These are phyloP conservation scores for Heliopora coerulea DNA, from an alignment of 92 coral and sea anemone genomes.

Conservation along the genomic window DNA sequence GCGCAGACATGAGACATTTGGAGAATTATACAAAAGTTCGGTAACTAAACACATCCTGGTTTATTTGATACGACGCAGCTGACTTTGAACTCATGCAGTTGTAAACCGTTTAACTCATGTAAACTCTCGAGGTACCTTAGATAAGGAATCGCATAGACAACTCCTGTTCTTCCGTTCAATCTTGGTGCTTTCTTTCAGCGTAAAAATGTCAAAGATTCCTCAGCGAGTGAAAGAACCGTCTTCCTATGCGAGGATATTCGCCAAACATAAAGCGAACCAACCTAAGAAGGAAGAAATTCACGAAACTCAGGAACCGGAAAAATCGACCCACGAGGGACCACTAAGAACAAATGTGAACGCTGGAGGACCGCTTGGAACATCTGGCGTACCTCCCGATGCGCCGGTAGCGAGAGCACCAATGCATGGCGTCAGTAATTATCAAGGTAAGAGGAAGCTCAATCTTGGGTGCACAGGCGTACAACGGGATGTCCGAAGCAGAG, in stretches of 20 bases:
- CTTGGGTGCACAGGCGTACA: too few relatives aligned
- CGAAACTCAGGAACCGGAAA: constrained; percentile 47
- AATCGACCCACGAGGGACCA: constrained; percentile 23
- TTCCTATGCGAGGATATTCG: constrained; percentile 84
- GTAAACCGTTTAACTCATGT: too few relatives aligned
- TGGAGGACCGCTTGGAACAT: constrained; percentile 13
- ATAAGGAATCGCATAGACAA: too few relatives aligned
- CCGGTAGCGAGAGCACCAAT: neutral
- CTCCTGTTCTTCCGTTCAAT: too few relatives aligned
- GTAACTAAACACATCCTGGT: too few relatives aligned
- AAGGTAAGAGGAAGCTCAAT: neutral
- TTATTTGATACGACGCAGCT: too few relatives aligned
- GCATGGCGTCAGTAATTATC: neutral
- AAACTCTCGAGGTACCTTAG: too few relatives aligned
- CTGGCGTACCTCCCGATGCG: constrained; percentile 4
- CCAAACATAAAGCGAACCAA: constrained; percentile 75
- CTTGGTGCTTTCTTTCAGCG: constrained; percentile 9
- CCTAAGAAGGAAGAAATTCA: constrained; percentile 40
- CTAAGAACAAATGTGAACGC: neutral
- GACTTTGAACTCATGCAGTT: too few relatives aligned
- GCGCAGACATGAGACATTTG: too few relatives aligned
- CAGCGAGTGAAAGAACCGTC: constrained; percentile 39
- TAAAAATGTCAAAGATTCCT: constrained; percentile 32
- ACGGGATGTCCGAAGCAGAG: too few relatives aligned
- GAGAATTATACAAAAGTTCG: too few relatives aligned